Evolutionary conservation across 2,113 vertebrate genomes (phyloP).

Genomic region (Halichoerus grypus): DNA sequence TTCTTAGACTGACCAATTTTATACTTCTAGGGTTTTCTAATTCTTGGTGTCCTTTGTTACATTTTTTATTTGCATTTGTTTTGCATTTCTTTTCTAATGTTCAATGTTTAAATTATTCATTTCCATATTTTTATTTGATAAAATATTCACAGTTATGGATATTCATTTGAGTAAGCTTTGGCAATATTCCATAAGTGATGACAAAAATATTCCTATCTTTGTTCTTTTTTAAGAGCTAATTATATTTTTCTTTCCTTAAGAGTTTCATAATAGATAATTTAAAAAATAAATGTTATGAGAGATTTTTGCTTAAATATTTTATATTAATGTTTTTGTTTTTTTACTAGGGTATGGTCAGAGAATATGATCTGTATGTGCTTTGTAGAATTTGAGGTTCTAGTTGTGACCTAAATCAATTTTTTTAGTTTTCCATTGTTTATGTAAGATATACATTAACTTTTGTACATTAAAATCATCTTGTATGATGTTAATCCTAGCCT

Average conservation of each 20-base stretch:
- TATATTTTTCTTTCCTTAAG: neutral
- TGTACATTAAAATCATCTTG: neutral
- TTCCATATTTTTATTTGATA: neutral
- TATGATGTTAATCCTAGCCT: neutral
- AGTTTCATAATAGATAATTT: neutral
- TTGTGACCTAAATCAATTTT: neutral
- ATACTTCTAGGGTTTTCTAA: neutral
- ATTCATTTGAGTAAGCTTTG: neutral
- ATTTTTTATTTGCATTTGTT: neutral
- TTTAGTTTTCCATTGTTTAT: neutral
- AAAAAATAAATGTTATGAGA: neutral
- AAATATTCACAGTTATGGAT: constrained; percentile 13
- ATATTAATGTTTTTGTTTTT: neutral
- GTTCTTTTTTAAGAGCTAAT: neutral
- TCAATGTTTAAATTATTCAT: neutral
- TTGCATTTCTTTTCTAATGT: neutral
- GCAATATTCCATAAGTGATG: neutral
- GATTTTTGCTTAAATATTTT: neutral
- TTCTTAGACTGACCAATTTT: neutral
- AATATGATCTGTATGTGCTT: neutral
- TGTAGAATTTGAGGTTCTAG: neutral
- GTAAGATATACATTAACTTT: neutral
- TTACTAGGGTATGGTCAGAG: neutral
- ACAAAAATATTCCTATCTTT: neutral
- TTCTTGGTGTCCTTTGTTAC: neutral